Conservation (phyloP, 2,888 invertebrate genomes). For the Cryptocheilus praepositus region DNA sequence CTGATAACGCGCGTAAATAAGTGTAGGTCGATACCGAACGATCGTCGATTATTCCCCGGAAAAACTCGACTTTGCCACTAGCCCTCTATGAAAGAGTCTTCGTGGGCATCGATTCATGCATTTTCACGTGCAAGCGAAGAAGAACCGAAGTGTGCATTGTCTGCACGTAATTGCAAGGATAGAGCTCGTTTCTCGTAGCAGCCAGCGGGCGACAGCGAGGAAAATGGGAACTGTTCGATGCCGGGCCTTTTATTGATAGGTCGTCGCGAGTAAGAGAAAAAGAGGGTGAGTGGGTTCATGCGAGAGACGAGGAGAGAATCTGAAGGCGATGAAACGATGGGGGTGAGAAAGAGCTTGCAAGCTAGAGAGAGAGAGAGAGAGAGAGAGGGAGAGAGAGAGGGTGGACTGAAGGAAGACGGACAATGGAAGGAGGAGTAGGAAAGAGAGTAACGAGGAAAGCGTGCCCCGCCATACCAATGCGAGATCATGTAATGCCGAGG, state of each 20-base stretch:
- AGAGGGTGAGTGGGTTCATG: slow-evolving; percentile 31
- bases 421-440: neutral
- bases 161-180: slow-evolving; percentile 37
- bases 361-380: neutral
- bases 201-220: slow-evolving; percentile 12
- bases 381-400: neutral
- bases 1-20: too few relatives aligned
- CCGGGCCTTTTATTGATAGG: slow-evolving; percentile 52
- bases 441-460: slow-evolving; percentile 32
- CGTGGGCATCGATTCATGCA: too few relatives aligned
- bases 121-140: slow-evolving; percentile 3
- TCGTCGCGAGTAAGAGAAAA: slow-evolving; percentile 49
- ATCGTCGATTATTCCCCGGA: too few relatives aligned
- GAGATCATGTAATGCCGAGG: slow-evolving; percentile 52
- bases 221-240: slow-evolving; percentile 37
- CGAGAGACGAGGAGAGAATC: slow-evolving; percentile 36
- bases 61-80: too few relatives aligned
- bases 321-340: neutral
- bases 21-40: too few relatives aligned
- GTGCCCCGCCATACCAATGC: slow-evolving; percentile 55
- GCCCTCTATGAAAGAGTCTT: too few relatives aligned
- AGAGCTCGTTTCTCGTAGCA: slow-evolving; percentile 6
- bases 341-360: neutral
- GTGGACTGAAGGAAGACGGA: slow-evolving; percentile 17
- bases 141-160: slow-evolving; percentile 24